phyloP scores from a whole-genome alignment of 1,140 invertebrate genomes.

The Brachionus sp. region DNA sequence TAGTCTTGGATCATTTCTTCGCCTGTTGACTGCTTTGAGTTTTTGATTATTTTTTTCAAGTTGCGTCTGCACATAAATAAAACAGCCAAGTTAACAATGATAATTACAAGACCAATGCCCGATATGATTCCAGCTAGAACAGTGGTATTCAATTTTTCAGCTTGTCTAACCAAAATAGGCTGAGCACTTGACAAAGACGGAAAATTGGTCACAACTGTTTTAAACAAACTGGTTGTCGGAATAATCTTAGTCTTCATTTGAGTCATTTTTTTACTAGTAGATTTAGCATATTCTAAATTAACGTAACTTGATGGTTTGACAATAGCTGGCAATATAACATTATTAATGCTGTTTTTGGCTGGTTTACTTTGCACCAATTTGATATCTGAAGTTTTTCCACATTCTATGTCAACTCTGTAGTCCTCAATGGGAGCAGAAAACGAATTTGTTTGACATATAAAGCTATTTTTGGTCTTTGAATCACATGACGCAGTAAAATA shows the following conservation, averaged over 20 bases:
- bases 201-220: not conserved
- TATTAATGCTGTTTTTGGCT: not conserved
- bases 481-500: conserved; percentile 36
- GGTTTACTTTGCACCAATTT: not conserved
- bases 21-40: not conserved
- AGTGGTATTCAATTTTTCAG: conserved; percentile 3
- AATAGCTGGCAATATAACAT: not conserved
- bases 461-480: conserved; percentile 12
- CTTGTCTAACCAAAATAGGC: not conserved
- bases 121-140: not conserved
- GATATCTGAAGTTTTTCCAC: not conserved
- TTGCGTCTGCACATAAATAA: conserved; percentile 30
- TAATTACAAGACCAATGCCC: not conserved
- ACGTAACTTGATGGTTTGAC: not conserved
- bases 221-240: not conserved
- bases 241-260: not conserved
- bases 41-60: conserved; percentile 26
- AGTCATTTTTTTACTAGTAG: not conserved
- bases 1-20: conserved; percentile 43
- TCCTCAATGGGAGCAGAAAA: not conserved
- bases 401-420: not conserved
- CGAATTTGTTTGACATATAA: conserved; percentile 15
- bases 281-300: not conserved
- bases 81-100: conserved; percentile 17
- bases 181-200: not conserved